Evolutionary conservation across 2,888 invertebrate species (phyloP), one percentile per base, ranked within the genome.

Genomic region (Sialis fuliginosa): DNA sequence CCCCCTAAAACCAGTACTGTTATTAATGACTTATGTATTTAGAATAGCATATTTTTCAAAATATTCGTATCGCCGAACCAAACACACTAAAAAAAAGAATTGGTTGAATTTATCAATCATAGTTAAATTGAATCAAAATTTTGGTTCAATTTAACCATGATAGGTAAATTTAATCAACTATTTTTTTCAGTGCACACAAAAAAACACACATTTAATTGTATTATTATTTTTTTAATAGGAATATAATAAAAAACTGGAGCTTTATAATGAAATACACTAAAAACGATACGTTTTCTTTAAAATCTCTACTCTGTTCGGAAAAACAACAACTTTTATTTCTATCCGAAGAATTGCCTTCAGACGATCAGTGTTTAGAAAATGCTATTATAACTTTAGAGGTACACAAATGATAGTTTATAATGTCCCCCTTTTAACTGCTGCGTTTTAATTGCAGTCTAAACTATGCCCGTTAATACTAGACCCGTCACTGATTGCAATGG

Each of bases 301-400:
- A 70, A 44, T 63, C 63, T 42, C 78, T 79, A 56, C 62, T 81
- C 46, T 71, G 74, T 42, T 70, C 74, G 0, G 86, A 88, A 63
- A 71, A 81, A 50, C 86, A 88, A 55, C 79, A 84, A 56, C 63
- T 92, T 44, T 77, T 80, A 53, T 93, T 92, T 91, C 82, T 85
- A 59, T 75, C 81, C 1, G 84, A 89, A 58, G 90, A 91, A 0
- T 66, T 93, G 6, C 82, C 90, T 0, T 75, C 80, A 0, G 88
- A 89, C 62, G 74, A 74, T 48, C 68, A 85, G 7, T 84, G 86
- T 5, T 66, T 84, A 44, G 86, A 90, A 64, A 91, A 90, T 63
- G 88, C 84, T 6, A 72, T 86, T 9, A 74, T 85, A 42, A 77
- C 89, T 51, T 71, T 81, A 53, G 78, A 84, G 70, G 85, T 83